Evolutionary conservation across 1,140 invertebrate genomes (phyloP).

Genomic region (Propsilocerus akamusi): DNA sequence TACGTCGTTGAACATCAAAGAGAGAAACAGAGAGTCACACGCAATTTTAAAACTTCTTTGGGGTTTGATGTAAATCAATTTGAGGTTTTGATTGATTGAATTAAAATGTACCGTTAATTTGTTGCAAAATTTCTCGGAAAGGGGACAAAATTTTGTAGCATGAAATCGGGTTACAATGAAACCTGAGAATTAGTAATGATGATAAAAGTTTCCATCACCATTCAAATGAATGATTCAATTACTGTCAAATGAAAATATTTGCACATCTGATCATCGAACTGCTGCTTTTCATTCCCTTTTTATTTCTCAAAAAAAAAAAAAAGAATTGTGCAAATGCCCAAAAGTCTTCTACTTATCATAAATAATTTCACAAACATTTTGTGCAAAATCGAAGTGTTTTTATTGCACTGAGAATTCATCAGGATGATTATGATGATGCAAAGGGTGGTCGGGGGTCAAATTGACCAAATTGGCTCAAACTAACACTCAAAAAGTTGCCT

Average conservation of each 20-base stretch:
- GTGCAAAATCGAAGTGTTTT: not conserved
- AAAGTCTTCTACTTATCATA: slow-evolving; percentile 4
- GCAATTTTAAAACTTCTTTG: too few relatives aligned
- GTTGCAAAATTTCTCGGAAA: too few relatives aligned
- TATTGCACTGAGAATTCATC: slow-evolving; percentile 1
- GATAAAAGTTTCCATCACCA: too few relatives aligned
- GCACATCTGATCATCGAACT: not conserved
- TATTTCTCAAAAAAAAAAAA: not conserved
- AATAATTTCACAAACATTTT: not conserved
- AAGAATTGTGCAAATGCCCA: not conserved
- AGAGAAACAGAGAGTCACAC: too few relatives aligned
- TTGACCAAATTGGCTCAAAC: slow-evolving; percentile 1
- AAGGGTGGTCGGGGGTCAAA: not conserved
- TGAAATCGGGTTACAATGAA: too few relatives aligned
- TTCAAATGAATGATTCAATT: not conserved
- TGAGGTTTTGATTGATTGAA: too few relatives aligned
- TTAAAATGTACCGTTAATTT: too few relatives aligned
- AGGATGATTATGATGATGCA: not conserved
- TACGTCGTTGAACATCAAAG: too few relatives aligned
- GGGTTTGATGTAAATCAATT: too few relatives aligned
- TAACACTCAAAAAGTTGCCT: not conserved
- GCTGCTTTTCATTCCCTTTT: not conserved
- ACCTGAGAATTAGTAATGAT: too few relatives aligned
- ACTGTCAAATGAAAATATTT: slow-evolving; percentile 1
- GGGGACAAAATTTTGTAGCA: too few relatives aligned